Evolutionary conservation across 2,797 vertebrate species (phyloP).

Genomic region (Semaprochilodus insignis): DNA sequence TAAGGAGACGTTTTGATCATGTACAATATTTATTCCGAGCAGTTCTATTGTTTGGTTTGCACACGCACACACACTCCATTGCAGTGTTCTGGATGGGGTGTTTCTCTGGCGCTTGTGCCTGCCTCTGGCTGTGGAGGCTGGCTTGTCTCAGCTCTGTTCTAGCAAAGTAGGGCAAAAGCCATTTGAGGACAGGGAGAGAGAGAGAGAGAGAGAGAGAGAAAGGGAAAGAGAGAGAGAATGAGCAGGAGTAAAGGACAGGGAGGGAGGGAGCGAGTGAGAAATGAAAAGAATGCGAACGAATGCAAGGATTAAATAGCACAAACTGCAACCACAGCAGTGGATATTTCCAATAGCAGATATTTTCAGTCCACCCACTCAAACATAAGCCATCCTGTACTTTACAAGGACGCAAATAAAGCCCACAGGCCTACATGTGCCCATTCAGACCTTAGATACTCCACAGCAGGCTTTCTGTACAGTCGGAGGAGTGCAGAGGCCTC

Average conservation of each 20-base stretch:
- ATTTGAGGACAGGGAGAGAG: slow-evolving; percentile 62
- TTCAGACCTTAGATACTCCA: not conserved
- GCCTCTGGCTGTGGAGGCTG: slow-evolving; percentile 61
- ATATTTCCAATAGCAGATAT: slow-evolving; percentile 33
- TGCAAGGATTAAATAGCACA: slow-evolving; percentile 39
- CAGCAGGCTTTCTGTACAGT: not conserved
- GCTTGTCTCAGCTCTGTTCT: slow-evolving; percentile 58
- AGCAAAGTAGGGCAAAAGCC: slow-evolving; percentile 68
- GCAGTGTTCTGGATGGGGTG: slow-evolving; percentile 39
- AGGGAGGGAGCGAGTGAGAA: slow-evolving; percentile 35
- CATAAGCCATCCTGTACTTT: slow-evolving; percentile 19
- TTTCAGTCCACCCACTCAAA: slow-evolving; percentile 30
- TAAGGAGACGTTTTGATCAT: slow-evolving; percentile 14
- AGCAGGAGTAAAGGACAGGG: slow-evolving; percentile 7
- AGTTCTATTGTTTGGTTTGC: slow-evolving; percentile 35
- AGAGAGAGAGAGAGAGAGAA: slow-evolving; percentile 38
- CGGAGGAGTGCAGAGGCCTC: not conserved
- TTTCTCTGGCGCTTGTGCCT: slow-evolving; percentile 58
- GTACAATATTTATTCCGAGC: slow-evolving; percentile 43
- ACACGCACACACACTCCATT: slow-evolving; percentile 41
- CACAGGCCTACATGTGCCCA: not conserved
- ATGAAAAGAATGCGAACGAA: slow-evolving; percentile 41
- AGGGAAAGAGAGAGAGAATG: slow-evolving; percentile 33
- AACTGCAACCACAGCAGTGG: slow-evolving; percentile 35
- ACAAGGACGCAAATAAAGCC: slow-evolving; percentile 30